Evolutionary conservation across 2,113 vertebrate species (phyloP), one percentile per base, ranked within the genome.

Genomic region (Zootoca vivipara): DNA sequence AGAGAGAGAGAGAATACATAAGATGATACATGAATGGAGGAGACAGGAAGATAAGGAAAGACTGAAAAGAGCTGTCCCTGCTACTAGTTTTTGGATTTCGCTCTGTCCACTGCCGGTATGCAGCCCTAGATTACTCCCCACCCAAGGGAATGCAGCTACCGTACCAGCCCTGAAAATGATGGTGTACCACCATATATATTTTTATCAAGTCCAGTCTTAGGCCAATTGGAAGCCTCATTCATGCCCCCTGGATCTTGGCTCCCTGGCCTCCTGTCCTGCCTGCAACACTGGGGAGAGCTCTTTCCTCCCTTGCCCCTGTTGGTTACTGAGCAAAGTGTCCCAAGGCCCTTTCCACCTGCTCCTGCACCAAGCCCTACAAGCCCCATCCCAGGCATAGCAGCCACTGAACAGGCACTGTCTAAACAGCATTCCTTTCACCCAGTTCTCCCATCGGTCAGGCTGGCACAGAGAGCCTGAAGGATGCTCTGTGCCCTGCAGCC

Each of bases 361-460:
- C 18, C 38, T 3, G 33, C 26, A 16, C 64, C 64, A 42, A 69
- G 65, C 69, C 18, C 38, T 22, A 33, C n/a, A 62, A 22, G 7
- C 20, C n/a, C 22, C 22, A n/a, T 33, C 18, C 5, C 56, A 24
- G 20, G 20, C 56, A 80, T 70, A 52, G 1, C 82, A 42, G 26
- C 62, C 81, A 8, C 5, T 26, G 46, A 52, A 52, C 46, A 52
- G 46, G 46, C 10, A 9, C 46, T 52, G 46, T 52, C 46, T 52
- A 52, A 52, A 52, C 10, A 52, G 46, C 46, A 52, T 52, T 52
- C 46, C 46, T 52, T 52, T 87, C 89, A 75, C 2, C 38, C 35
- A 0, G 65, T 85, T 40, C 33, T 0, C 0, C 20, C 40, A 26
- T 52, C 46, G 10, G 22, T 30, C 42, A 38, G 78, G 13, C n/a